phyloP scores from a whole-genome alignment of 2,113 vertebrate species.

The Serinus canaria region DNA sequence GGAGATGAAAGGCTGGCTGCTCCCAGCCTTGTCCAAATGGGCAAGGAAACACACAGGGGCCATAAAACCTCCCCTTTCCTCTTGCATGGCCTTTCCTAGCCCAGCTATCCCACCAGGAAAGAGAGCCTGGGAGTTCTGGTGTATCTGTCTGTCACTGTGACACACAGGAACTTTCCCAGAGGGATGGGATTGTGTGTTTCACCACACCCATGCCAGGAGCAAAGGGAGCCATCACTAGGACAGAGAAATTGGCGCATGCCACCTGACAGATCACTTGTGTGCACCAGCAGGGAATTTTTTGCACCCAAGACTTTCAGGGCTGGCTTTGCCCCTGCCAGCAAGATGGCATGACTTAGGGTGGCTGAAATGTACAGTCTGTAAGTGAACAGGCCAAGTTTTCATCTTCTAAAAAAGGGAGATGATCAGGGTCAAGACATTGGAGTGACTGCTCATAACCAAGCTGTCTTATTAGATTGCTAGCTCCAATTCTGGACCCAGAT shows the following conservation, averaged over 20 bases:
- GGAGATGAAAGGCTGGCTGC: not conserved
- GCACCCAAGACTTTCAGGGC: not conserved
- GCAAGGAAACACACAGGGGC: not conserved
- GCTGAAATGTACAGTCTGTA: not conserved
- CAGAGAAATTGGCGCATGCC: not conserved
- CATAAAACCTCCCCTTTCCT: not conserved
- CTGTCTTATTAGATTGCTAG: slow-evolving; percentile 15
- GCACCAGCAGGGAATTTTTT: not conserved
- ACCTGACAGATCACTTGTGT: not conserved
- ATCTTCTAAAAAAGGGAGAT: not conserved
- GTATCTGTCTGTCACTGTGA: not conserved
- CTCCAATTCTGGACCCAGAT: slow-evolving; percentile 6
- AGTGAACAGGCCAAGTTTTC: not conserved
- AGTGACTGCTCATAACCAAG: slow-evolving; percentile 17
- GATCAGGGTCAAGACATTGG: not conserved
- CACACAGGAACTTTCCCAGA: not conserved
- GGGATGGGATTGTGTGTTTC: not conserved
- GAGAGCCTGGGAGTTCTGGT: not conserved
- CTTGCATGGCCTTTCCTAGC: not conserved
- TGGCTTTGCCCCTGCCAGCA: not conserved
- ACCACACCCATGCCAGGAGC: not conserved
- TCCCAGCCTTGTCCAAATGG: not conserved
- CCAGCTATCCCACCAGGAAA: not conserved
- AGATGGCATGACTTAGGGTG: not conserved
- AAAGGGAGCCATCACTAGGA: not conserved